A percentile compares a stretch with the other conserved stretches of the same genome.
Evolutionary conservation across 2,113 vertebrate genomes (phyloP).

Genomic region (Macroglossus sobrinus): DNA sequence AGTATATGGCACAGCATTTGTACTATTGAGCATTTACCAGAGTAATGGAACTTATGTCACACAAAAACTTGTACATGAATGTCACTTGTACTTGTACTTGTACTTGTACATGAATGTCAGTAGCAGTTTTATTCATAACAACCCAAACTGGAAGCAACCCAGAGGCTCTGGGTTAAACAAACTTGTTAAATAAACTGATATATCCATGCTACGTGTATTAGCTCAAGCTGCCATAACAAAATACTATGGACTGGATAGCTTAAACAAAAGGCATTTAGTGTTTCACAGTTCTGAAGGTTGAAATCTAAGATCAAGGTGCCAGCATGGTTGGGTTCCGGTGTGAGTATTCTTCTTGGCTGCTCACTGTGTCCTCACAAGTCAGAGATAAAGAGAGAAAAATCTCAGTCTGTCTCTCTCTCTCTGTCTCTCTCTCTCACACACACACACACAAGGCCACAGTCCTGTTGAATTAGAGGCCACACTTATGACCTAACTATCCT

Average conservation of each 20-base stretch:
- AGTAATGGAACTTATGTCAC: background rate
- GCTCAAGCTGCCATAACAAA: background rate
- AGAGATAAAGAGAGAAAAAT: background rate
- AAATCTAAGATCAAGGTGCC: background rate
- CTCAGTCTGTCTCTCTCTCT: background rate
- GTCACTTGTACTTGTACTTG: no score
- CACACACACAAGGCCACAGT: background rate
- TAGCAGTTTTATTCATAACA: background rate
- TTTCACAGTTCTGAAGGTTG: background rate
- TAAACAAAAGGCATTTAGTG: background rate
- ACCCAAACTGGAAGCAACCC: background rate
- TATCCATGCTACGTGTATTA: background rate
- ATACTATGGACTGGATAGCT: background rate
- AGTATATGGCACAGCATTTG: background rate
- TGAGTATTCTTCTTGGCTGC: background rate
- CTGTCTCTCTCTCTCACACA: background rate
- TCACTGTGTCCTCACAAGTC: background rate
- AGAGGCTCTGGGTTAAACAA: background rate
- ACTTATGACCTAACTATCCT: background rate
- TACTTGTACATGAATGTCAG: background rate
- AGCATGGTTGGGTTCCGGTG: background rate
- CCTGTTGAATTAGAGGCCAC: background rate
- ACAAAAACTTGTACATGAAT: background rate
- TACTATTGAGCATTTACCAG: background rate
- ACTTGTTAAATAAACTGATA: background rate